A percentile compares a stretch with the other conserved stretches of the same genome.
phyloP scores from a whole-genome alignment of 2,113 vertebrate species.

The Sardina pilchardus region DNA sequence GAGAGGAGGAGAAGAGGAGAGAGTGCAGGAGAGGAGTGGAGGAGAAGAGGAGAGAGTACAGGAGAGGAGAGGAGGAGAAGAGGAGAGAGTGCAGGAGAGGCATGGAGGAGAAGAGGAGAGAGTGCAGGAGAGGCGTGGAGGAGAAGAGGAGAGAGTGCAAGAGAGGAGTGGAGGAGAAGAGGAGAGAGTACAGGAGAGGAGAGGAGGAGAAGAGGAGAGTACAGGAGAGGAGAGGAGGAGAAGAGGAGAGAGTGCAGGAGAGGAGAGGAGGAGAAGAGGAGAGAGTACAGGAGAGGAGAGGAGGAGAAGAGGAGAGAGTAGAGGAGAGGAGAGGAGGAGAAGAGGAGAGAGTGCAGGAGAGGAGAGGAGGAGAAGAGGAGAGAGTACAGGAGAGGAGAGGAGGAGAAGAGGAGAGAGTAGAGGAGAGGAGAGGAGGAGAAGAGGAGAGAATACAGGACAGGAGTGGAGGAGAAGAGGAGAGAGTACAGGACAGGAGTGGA shows the following conservation, averaged over 20 bases:
- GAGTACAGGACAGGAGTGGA: too few relatives aligned
- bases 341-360: neutral
- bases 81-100: neutral
- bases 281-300: neutral
- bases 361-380: neutral
- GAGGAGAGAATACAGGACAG: neutral
- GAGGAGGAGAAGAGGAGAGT: neutral
- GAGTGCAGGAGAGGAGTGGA: neutral
- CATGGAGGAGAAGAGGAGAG: too few relatives aligned
- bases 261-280: neutral
- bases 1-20: neutral
- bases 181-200: too few relatives aligned
- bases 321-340: too few relatives aligned
- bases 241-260: neutral
- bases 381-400: too few relatives aligned
- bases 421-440: neutral
- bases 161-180: neutral
- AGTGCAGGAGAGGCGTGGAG: constrained; percentile 5
- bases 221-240: neutral
- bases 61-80: too few relatives aligned
- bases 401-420: neutral
- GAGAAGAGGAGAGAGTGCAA: neutral
- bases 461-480: neutral
- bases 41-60: too few relatives aligned
- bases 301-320: neutral